phyloP scores from a whole-genome alignment of 2,113 vertebrate species.

The Paralichthys olivaceus region DNA sequence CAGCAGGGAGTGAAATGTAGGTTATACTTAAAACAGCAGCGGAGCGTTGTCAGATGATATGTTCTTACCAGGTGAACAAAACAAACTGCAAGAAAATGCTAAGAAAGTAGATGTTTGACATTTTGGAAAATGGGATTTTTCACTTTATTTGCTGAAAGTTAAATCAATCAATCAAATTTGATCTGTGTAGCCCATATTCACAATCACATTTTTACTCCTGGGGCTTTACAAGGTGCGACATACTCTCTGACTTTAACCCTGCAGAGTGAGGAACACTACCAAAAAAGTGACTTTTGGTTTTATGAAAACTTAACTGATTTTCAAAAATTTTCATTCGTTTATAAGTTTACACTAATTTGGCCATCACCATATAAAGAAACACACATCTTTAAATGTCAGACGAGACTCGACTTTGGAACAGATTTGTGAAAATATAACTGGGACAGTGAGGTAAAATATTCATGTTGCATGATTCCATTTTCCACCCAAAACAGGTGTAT shows the following conservation, averaged over 20 bases:
- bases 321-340: background rate
- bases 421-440: background rate
- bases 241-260: too few relatives aligned
- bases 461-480: background rate
- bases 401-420: too few relatives aligned
- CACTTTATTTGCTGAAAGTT: background rate
- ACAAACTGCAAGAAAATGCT: background rate
- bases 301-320: background rate
- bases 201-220: too few relatives aligned
- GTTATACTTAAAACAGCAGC: conserved; percentile 23
- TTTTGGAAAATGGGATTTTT: background rate
- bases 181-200: background rate
- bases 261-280: too few relatives aligned
- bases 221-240: too few relatives aligned
- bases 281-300: background rate
- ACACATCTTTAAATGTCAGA: background rate
- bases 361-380: too few relatives aligned
- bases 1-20: conserved; percentile 25
- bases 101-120: background rate
- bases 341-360: background rate
- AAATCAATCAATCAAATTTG: background rate
- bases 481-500: background rate
- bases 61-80: background rate
- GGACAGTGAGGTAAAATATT: conserved; percentile 2
- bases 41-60: background rate